Evolutionary conservation across 2,113 vertebrate genomes (phyloP).

Genomic region (Haemorhous mexicanus): DNA sequence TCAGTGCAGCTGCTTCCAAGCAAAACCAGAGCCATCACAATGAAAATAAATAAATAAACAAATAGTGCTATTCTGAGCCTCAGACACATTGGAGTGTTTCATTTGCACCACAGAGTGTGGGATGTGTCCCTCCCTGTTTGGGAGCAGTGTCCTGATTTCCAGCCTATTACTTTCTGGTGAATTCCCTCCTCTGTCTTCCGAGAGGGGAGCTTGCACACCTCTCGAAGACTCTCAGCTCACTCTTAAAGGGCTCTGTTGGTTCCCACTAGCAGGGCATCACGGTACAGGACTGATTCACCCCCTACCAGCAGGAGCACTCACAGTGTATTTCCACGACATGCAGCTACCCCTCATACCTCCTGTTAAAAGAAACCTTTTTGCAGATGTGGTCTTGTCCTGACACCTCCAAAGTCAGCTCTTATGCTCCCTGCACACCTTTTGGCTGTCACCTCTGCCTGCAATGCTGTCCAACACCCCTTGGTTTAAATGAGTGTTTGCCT

Average conservation of each 20-base stretch:
- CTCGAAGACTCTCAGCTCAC: background rate
- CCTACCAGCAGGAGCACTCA: background rate
- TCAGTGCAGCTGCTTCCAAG: background rate
- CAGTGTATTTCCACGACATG: background rate
- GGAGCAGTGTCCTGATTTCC: background rate
- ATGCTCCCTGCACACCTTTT: background rate
- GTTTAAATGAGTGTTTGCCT: background rate
- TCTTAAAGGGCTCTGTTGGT: background rate
- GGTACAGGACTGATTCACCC: background rate
- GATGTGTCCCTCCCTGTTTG: background rate
- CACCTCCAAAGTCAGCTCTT: background rate
- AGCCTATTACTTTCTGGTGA: background rate
- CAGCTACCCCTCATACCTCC: background rate
- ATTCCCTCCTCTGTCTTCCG: background rate
- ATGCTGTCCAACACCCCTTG: background rate
- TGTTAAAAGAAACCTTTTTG: background rate
- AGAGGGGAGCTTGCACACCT: background rate
- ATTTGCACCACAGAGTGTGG: background rate
- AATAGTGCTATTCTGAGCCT: conserved; percentile 23
- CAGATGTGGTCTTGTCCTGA: background rate
- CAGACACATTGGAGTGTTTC: background rate
- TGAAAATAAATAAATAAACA: conserved; percentile 40
- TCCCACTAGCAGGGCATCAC: background rate
- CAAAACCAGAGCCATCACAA: conserved; percentile 41
- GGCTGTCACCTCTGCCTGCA: background rate